These are phyloP conservation scores for Zosterops pallidus DNA, from an alignment of 2,113 vertebrate species.

Conservation along the genomic window DNA sequence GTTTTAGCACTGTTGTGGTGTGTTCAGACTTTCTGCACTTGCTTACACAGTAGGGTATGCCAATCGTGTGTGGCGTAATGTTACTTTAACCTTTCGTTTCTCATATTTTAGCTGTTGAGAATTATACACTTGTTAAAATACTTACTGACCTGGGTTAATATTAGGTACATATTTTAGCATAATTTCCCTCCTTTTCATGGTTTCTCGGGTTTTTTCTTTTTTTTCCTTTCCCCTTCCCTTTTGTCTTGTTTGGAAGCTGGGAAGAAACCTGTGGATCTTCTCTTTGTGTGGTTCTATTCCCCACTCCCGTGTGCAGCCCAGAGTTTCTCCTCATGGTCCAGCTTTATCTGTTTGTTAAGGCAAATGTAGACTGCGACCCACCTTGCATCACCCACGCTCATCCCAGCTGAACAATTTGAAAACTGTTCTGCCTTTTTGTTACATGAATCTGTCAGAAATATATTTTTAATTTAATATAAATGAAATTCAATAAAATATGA, in stretches of 20 bases:
- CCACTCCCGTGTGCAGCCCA: conserved; percentile 46
- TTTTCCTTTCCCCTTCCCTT: neutral
- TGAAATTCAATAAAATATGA: conserved; percentile 98
- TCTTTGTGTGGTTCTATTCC: conserved; percentile 58
- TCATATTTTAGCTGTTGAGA: conserved; percentile 76
- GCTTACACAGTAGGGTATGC: conserved; percentile 84
- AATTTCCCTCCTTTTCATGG: conserved; percentile 68
- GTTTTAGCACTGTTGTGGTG: conserved; percentile 83
- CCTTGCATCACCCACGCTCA: conserved; percentile 75
- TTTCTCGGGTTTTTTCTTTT: neutral
- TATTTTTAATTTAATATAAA: conserved; percentile 99
- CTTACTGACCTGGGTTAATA: conserved; percentile 79
- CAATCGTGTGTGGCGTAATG: conserved; percentile 72
- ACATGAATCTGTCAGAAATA: conserved; percentile 99
- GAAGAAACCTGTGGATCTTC: conserved; percentile 67
- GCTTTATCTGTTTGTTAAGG: conserved; percentile 71
- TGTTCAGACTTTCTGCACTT: conserved; percentile 82
- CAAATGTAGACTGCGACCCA: conserved; percentile 71
- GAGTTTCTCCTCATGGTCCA: conserved; percentile 56
- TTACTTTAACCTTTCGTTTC: conserved; percentile 73
- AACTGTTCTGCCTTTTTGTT: conserved; percentile 98
- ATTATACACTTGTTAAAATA: conserved; percentile 79
- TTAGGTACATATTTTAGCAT: conserved; percentile 78
- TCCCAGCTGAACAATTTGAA: conserved; percentile 88
- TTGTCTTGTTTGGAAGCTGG: conserved; percentile 69